Evolutionary conservation across 2,888 invertebrate species (phyloP), one percentile per base, ranked within the genome.

Genomic region (Schrankia costaestrigalis): DNA sequence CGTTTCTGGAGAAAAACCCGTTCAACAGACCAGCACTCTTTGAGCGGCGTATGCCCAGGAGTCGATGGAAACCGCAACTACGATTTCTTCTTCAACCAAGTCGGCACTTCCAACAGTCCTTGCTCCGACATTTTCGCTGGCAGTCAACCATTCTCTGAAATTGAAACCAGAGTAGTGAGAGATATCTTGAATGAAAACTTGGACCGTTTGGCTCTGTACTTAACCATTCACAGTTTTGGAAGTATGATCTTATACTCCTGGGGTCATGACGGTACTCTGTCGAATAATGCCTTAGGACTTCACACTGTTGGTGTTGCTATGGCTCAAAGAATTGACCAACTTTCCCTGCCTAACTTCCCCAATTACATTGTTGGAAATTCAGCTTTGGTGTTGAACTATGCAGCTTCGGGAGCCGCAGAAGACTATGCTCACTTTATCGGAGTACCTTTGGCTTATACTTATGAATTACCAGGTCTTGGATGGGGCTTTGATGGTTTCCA

Each of bases 51-150:
- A 0, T 95, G 94, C 51, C 74, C 76, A 2, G 95, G 95, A 4
- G 91, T 91, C 0, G 95, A 95, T 61, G 91, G 90, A 0, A 95
- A 95, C 71, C 83, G 95, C 2, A 95, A 95, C 76, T 95, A 91
- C 57, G 93, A 90, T 33, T 90, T 90, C 58, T 81, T 89, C 45
- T 95, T 94, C 94, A 91, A 89, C 80, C 89, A 85, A 63, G 81
- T 74, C 38, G 93, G 91, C 0, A 80, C 89, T 7, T 89, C 89
- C 50, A 50, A 14, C n/a, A 70, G 63, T 24, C 89, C 89, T 3
- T 94, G 94, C 62, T 42, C 71, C 0, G 91, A 92, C 0, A 89
- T 72, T 0, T 95, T 78, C 66, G 89, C 89, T 1, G 95, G 95
- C 1, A 65, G 77, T 9, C 44, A 53, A 1, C 62, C 92, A 1